A percentile compares a stretch with the other conserved stretches of the same genome.
Evolutionary conservation across 2,113 vertebrate genomes (phyloP).

Genomic region (Axis porcinus): DNA sequence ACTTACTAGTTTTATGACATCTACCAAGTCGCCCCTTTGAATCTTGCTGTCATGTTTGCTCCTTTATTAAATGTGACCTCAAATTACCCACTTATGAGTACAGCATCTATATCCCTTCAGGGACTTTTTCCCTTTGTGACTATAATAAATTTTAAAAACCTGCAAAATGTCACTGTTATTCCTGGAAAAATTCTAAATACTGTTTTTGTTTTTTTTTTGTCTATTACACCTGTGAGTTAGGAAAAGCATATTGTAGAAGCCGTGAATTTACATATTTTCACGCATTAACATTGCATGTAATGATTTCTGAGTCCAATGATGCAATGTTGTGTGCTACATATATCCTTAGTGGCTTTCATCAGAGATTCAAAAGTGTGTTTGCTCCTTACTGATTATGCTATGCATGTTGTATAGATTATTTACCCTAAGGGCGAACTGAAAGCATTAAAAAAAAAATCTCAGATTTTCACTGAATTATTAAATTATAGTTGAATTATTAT

Average conservation of each 20-base stretch:
- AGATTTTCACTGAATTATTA: constrained; percentile 67
- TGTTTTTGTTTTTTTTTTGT: background rate
- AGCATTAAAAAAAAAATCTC: constrained; percentile 32
- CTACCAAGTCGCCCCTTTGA: background rate
- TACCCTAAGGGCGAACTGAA: constrained; percentile 34
- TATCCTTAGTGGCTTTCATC: constrained; percentile 27
- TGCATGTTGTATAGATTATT: constrained; percentile 40
- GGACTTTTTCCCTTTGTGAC: background rate
- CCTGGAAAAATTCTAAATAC: background rate
- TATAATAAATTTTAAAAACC: background rate
- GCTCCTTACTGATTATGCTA: constrained; percentile 14
- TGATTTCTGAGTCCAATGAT: background rate
- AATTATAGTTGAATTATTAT: constrained; percentile 55
- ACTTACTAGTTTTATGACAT: constrained; percentile 31
- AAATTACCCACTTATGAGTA: background rate
- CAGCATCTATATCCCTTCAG: background rate
- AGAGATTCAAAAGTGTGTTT: constrained; percentile 26
- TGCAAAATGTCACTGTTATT: background rate
- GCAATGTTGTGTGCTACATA: background rate
- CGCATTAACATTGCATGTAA: background rate
- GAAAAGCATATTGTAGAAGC: background rate
- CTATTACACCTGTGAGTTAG: background rate
- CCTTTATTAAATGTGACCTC: constrained; percentile 3
- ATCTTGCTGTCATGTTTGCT: background rate
- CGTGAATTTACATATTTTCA: background rate